Conservation (phyloP, 2,113 vertebrate genomes). For the Clarias gariepinus region DNA sequence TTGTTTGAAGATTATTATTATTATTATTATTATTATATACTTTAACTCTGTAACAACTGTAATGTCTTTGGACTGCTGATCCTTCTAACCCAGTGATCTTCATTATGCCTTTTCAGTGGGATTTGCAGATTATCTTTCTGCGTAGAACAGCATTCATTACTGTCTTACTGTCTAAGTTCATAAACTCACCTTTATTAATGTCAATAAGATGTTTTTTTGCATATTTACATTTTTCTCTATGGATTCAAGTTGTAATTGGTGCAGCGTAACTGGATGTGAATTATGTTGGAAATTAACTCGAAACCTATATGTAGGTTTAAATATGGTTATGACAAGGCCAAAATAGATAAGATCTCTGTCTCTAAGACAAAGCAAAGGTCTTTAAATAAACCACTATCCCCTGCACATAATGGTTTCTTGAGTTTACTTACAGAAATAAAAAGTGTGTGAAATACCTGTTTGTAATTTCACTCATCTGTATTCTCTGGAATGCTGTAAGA, state of each 20-base stretch:
- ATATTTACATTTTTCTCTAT: neutral
- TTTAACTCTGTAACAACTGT: neutral
- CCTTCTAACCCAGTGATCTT: too few relatives aligned
- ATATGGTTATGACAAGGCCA: neutral
- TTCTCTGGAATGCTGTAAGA: neutral
- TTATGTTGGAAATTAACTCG: neutral
- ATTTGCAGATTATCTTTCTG: neutral
- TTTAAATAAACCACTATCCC: neutral
- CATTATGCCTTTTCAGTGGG: neutral
- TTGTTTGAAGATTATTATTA: neutral
- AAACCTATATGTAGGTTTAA: neutral
- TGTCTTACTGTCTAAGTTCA: neutral
- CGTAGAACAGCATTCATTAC: neutral
- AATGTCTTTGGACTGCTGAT: neutral
- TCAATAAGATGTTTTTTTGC: neutral
- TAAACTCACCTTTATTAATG: neutral
- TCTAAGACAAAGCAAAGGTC: neutral
- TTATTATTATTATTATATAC: neutral
- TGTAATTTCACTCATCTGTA: neutral
- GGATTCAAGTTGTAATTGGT: neutral
- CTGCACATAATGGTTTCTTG: neutral
- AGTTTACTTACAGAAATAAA: neutral
- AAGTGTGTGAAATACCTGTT: neutral
- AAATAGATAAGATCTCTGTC: neutral
- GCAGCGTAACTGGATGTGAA: neutral